phyloP scores from a whole-genome alignment of 1,140 invertebrate genomes.

The Drosophila auraria region DNA sequence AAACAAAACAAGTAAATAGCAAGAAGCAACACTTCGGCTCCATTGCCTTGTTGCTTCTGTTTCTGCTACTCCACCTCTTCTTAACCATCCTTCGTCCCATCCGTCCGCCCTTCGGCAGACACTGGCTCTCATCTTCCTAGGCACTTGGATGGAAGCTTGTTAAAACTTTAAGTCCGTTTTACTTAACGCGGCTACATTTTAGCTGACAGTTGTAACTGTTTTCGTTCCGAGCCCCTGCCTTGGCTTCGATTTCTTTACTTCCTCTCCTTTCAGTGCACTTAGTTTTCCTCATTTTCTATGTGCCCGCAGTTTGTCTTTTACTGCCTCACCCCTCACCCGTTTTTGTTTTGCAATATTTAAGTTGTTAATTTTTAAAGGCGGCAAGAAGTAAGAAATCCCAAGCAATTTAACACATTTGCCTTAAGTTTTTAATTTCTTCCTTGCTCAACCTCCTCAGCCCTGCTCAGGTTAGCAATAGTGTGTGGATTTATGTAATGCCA shows the following conservation, averaged over 20 bases:
- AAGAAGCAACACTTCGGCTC: conserved; percentile 72
- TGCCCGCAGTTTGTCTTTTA: conserved; percentile 5
- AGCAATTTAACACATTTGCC: conserved; percentile 55
- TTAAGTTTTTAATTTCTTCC: conserved; percentile 10
- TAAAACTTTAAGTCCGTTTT: conserved; percentile 83
- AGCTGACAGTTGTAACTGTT: conserved; percentile 79
- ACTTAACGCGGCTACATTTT: conserved; percentile 81
- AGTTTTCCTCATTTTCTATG: conserved; percentile 7
- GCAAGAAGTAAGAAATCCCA: conserved; percentile 41
- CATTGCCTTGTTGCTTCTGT: conserved; percentile 31
- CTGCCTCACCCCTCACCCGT: not conserved
- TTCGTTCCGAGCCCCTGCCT: conserved; percentile 25
- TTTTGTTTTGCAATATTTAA: conserved; percentile 27
- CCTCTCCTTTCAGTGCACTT: not conserved
- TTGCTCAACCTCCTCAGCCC: not conserved
- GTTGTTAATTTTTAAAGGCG: conserved; percentile 61
- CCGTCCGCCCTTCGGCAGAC: not conserved
- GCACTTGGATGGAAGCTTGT: conserved; percentile 75
- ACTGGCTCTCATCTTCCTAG: conserved; percentile 29
- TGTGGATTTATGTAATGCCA: not conserved
- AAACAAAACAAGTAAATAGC: conserved; percentile 84
- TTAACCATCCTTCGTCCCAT: not conserved
- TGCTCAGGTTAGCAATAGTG: conserved; percentile 8
- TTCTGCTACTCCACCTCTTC: conserved; percentile 2
- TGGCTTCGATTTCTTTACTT: conserved; percentile 37